Base-by-base conservation (phyloP, 2,113 vertebrate genomes). In the Andinoacara biseriatus region DNA sequence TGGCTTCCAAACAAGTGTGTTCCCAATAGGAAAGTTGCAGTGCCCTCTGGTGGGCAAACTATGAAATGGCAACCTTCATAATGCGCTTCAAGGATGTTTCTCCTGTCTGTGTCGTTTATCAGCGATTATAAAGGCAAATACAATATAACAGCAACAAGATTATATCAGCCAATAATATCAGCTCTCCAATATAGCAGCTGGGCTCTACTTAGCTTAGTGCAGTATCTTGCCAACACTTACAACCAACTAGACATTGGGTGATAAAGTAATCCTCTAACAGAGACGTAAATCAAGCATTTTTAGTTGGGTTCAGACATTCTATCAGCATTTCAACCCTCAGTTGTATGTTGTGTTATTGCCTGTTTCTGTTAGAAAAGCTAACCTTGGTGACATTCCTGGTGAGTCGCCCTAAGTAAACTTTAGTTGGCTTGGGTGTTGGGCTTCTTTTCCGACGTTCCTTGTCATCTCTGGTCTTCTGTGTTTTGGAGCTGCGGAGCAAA, bases 371-470 rank as follows among this genome's bases (percentile, higher is more conserved):
- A 72, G 52, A 72, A 54, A 72, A 26, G 20, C 87, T 63, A 38
- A 99, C 98, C 97, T 99, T 99, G 24, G 98, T 99, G 77, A 99
- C 97, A 0, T 99, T 99, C 79, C 96, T 96, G 10, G 98, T 99
- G 63, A 99, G 96, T 22, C 98, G 94, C 58, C 98, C 98, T 38
- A 99, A 95, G 8, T 99, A 97, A 49, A 99, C 96, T 91, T 99
- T 99, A 2, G 98, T 99, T 67, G 98, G 98, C 84, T 97, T 97
- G 2, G 97, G 98, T 3, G 97, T 98, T 0, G 98, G 98, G 81
- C 97, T 99, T 83, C 98, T 94, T 80, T 97, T 97, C 88, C 97
- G 97, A 33, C 98, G 93, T 76, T 99, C 98, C 83, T 99, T 99
- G 58, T 99, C 98, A 79, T 99, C 98, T 88, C 96, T 96, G 91